phyloP scores from a whole-genome alignment of 2,113 vertebrate genomes.

The Callospermophilus lateralis region DNA sequence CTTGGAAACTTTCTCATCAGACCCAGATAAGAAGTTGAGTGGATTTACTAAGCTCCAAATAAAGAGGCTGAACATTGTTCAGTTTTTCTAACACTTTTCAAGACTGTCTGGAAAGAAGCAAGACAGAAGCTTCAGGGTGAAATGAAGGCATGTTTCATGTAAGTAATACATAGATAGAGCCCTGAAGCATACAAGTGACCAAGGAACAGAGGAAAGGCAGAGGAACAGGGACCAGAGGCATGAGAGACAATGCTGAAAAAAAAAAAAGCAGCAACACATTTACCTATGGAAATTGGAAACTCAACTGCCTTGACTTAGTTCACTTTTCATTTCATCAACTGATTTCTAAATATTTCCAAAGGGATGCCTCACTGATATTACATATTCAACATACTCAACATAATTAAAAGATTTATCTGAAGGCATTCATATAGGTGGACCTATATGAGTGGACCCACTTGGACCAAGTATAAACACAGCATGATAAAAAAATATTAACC shows the following conservation, averaged over 20 bases:
- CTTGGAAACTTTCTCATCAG: not conserved
- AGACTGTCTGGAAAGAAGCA: not conserved
- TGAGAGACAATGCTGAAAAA: not conserved
- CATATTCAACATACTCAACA: not conserved
- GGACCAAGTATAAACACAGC: slow-evolving; percentile 16
- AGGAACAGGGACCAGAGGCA: not conserved
- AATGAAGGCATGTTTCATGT: not conserved
- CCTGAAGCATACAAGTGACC: not conserved
- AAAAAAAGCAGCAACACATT: not conserved
- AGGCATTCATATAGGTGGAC: not conserved
- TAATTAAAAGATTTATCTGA: slow-evolving; percentile 9
- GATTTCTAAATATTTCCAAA: slow-evolving; percentile 47
- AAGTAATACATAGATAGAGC: not conserved
- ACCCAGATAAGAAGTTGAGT: not conserved
- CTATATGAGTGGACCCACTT: not conserved
- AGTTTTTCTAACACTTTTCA: not conserved
- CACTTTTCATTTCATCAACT: not conserved
- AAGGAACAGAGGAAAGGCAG: not conserved
- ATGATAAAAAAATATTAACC: slow-evolving; percentile 7
- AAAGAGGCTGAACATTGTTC: not conserved
- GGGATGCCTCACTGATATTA: not conserved
- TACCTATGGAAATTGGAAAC: not conserved
- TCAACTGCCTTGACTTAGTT: not conserved
- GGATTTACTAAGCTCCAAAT: not conserved
- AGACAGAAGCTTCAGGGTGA: not conserved